A percentile compares a stretch with the other conserved stretches of the same genome.
phyloP scores from a whole-genome alignment of 2,888 invertebrate species.

The Nymphalis urticae region DNA sequence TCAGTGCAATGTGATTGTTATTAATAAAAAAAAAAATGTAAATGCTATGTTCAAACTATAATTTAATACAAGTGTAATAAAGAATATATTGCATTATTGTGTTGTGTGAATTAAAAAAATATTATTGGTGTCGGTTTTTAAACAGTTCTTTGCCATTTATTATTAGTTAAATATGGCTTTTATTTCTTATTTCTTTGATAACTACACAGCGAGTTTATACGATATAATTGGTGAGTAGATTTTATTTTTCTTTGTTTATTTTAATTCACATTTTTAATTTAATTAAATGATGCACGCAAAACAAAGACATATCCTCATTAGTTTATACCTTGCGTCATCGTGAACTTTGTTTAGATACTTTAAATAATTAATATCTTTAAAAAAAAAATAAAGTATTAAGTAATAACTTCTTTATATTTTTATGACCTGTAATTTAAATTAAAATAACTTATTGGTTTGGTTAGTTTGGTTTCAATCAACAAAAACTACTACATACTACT shows the following conservation, averaged over 20 bases:
- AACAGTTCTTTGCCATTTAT: constrained; percentile 31
- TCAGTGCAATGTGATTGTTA: constrained; percentile 3
- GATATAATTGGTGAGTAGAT: constrained; percentile 70
- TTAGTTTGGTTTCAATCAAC: too few species aligned
- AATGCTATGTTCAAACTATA: constrained; percentile 18
- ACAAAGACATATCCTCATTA: background rate
- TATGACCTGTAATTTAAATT: too few species aligned
- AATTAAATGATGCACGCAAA: background rate
- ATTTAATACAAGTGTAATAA: background rate
- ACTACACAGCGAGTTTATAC: constrained; percentile 69
- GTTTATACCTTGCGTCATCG: background rate
- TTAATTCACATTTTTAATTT: constrained; percentile 9
- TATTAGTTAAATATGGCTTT: constrained; percentile 61
- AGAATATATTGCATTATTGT: background rate
- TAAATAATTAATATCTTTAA: background rate
- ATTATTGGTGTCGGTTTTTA: background rate
- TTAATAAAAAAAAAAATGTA: constrained; percentile 9
- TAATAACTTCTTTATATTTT: background rate
- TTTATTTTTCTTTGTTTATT: background rate
- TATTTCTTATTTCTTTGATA: constrained; percentile 64
- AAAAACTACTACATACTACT: too few species aligned
- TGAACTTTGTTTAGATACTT: background rate
- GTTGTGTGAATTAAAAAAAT: background rate
- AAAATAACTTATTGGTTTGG: too few species aligned
- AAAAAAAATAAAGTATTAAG: background rate